phyloP scores from a whole-genome alignment of 2,113 vertebrate genomes.

The Toxotes chatareus region DNA sequence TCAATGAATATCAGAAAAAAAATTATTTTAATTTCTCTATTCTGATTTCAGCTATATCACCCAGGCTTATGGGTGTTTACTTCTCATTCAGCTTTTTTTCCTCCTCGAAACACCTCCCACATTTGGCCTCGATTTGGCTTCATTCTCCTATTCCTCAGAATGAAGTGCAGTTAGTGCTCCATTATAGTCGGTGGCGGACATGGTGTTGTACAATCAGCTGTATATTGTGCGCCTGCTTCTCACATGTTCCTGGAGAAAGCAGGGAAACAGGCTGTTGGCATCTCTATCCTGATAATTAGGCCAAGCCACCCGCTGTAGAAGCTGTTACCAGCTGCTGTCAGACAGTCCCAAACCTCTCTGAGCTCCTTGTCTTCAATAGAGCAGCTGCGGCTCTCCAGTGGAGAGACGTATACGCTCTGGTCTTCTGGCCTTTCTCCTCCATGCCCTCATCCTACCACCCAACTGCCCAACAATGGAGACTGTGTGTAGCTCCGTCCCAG shows the following conservation, averaged over 20 bases:
- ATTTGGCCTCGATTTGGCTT: not conserved
- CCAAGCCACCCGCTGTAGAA: constrained; percentile 77
- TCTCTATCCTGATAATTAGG: constrained; percentile 67
- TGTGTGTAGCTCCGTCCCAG: constrained; percentile 54
- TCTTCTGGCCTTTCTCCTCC: constrained; percentile 54
- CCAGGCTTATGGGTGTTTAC: not conserved
- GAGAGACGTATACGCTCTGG: constrained; percentile 31
- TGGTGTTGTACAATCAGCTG: constrained; percentile 23
- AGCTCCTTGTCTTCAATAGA: constrained; percentile 61
- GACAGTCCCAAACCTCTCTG: constrained; percentile 52
- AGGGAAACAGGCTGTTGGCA: constrained; percentile 58
- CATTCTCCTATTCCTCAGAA: constrained; percentile 55
- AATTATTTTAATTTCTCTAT: not conserved
- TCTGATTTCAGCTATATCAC: constrained; percentile 3
- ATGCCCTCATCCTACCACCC: constrained; percentile 50
- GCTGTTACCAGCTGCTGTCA: constrained; percentile 75
- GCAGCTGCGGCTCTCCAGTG: constrained; percentile 75
- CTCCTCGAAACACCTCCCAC: constrained; percentile 18
- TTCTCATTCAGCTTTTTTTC: not conserved
- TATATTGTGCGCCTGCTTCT: constrained; percentile 37
- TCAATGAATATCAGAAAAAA: not conserved
- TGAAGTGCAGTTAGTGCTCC: constrained; percentile 39
- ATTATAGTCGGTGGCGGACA: constrained; percentile 42
- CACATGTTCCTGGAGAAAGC: constrained; percentile 38
- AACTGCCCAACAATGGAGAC: constrained; percentile 51